Conservation (phyloP, 1,140 invertebrate species). For the Macrotrachela quadricornifera region DNA sequence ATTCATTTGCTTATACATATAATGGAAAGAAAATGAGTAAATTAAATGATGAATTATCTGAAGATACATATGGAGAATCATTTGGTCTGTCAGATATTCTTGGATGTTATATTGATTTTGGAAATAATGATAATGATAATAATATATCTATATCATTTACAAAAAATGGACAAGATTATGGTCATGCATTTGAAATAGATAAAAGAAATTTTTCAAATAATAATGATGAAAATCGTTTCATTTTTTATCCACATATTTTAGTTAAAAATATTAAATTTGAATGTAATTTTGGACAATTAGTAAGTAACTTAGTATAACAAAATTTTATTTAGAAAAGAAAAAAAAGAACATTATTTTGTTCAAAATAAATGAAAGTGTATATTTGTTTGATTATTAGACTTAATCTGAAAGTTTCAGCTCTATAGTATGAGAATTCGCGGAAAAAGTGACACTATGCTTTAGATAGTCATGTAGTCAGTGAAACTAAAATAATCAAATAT, state of each 20-base stretch:
- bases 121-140: conserved; percentile 37
- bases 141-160: conserved; percentile 47
- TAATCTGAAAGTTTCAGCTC: too few relatives aligned
- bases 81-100: conserved; percentile 55
- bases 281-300: conserved; percentile 57
- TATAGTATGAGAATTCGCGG: too few relatives aligned
- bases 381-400: too few relatives aligned
- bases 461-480: too few relatives aligned
- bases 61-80: conserved; percentile 39
- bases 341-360: conserved; percentile 36
- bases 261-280: conserved; percentile 64
- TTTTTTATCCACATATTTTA: conserved; percentile 59
- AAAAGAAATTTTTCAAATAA: conserved; percentile 22
- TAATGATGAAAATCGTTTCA: conserved; percentile 11
- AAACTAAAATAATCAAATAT: too few relatives aligned
- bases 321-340: conserved; percentile 37
- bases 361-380: too few relatives aligned
- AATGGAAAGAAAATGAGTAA: too few relatives aligned
- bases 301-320: conserved; percentile 18
- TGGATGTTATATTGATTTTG: conserved; percentile 42
- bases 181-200: conserved; percentile 36
- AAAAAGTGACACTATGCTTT: too few relatives aligned
- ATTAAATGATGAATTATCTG: too few relatives aligned
- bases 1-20: too few relatives aligned
- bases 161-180: conserved; percentile 56